Evolutionary conservation across 1,140 invertebrate genomes (phyloP), one percentile per base, ranked within the genome.

Genomic region (Zaprionus davidi): DNA sequence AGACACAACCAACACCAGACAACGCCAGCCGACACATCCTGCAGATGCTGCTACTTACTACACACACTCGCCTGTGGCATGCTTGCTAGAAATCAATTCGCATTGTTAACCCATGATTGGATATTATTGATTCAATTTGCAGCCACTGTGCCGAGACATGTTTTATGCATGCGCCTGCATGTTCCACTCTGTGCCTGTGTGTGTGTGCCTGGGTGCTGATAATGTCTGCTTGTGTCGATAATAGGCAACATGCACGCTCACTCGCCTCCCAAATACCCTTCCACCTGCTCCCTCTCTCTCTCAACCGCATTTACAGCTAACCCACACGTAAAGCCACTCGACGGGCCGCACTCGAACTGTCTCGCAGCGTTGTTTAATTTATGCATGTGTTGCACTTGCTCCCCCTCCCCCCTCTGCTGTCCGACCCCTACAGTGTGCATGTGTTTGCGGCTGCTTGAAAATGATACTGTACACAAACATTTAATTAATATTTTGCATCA

Each of bases 101-200:
- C 83, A 91, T 91, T 91, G 87, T 91, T 91, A 91, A 91, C 83
- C 83, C 87, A 84, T 91, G 83, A 91, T 91, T 91, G 87, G 87
- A 91, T 91, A 91, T 91, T 91, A 91, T 91, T 91, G 87, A 91
- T 91, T 91, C 87, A 91, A 91, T 91, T 91, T 91, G 81, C 87
- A 82, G 84, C 81, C 84, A 90, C 79, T 77, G 71, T 76, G 80
- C 75, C 81, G 77, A 87, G 75, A 79, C 87, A 88, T 88, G 84
- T 88, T 90, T 90, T 88, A 88, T 88, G 85, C 85, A 88, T 88
- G 72, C 70, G 56, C 69, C 65, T 69, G 65, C 60, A 11, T 41
- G 7, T 17, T 49, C 38, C 49, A 34, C 11, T 24, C 28, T 17
- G 28, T 46, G 22, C 38, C 26, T 55, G 11, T 58, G 38, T 71